These are phyloP conservation scores for Chloroclysta siterata DNA, from an alignment of 2,888 invertebrate species.

Conservation along the genomic window DNA sequence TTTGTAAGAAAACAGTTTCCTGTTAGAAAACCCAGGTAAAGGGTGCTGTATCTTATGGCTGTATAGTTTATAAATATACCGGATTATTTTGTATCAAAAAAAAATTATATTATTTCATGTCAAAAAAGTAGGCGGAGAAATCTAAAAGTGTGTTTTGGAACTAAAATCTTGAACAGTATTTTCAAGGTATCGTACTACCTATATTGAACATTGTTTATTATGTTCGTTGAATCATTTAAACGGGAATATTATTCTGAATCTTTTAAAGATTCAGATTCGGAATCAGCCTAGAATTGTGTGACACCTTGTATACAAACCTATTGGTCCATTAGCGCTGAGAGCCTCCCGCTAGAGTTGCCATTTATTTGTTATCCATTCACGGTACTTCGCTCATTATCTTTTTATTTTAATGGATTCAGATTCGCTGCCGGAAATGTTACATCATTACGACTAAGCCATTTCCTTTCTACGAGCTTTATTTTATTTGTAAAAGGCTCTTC, in stretches of 20 bases:
- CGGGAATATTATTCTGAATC: too few species aligned
- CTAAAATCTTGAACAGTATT: too few species aligned
- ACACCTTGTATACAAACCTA: background rate
- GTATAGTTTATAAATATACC: background rate
- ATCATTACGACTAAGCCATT: background rate
- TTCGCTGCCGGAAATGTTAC: constrained; percentile 11
- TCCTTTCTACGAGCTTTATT: background rate
- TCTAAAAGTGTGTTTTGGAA: too few species aligned
- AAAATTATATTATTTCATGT: too few species aligned
- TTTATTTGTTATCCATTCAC: constrained; percentile 39
- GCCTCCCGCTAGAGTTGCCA: constrained; percentile 20
- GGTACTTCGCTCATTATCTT: constrained; percentile 37
- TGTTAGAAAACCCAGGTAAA: background rate
- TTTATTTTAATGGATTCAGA: constrained; percentile 31
- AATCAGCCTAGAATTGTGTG: too few species aligned
- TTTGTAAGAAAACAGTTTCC: constrained; percentile 8
- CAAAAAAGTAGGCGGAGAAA: too few species aligned
- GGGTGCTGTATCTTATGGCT: background rate
- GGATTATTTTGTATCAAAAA: too few species aligned
- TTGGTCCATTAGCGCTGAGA: constrained; percentile 31
- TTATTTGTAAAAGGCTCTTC: background rate
- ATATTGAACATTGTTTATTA: too few species aligned
- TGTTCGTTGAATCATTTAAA: too few species aligned
- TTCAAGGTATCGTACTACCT: too few species aligned
- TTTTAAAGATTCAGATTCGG: too few species aligned